Conservation (phyloP, 2,888 invertebrate species). For the Drosophila nr. perissopoda region DNA sequence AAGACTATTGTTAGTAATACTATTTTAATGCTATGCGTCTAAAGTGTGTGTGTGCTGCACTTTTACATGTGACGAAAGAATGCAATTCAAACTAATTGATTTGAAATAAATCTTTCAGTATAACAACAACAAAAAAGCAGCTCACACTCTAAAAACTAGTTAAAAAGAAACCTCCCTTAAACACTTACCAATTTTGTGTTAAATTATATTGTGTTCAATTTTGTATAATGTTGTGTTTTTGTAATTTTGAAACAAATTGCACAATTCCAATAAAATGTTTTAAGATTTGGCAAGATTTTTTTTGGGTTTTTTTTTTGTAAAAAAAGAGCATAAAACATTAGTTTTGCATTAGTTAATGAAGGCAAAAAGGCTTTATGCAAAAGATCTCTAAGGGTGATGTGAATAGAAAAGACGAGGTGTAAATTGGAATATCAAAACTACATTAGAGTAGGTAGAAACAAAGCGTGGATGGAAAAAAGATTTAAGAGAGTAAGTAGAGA, state of each 20-base stretch:
- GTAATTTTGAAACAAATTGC: slow-evolving; percentile 60
- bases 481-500: slow-evolving; percentile 1
- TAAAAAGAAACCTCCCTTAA: slow-evolving; percentile 52
- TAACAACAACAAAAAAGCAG: slow-evolving; percentile 13
- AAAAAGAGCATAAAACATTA: slow-evolving; percentile 69
- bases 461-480: slow-evolving; percentile 29
- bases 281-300: slow-evolving; percentile 47
- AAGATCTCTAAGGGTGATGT: slow-evolving; percentile 34
- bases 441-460: slow-evolving; percentile 10
- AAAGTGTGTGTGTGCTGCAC: slow-evolving; percentile 21
- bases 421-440: slow-evolving; percentile 13
- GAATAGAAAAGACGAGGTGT: slow-evolving; percentile 8
- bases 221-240: slow-evolving; percentile 47
- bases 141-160: slow-evolving; percentile 26
- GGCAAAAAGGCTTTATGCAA: slow-evolving; percentile 52
- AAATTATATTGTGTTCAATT: slow-evolving; percentile 53
- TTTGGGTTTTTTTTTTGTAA: slow-evolving; percentile 39
- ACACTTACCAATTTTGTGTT: slow-evolving; percentile 71
- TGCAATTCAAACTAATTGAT: background rate
- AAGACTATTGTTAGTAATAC: slow-evolving; percentile 18
- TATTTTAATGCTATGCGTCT: slow-evolving; percentile 3
- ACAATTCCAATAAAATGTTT: slow-evolving; percentile 70
- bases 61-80: background rate
- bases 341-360: slow-evolving; percentile 67
- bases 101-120: background rate